Percentiles rank a stretch among this genome's conserved stretches.
Conservation (phyloP, 1,140 invertebrate species). For the Drosophila miranda region DNA sequence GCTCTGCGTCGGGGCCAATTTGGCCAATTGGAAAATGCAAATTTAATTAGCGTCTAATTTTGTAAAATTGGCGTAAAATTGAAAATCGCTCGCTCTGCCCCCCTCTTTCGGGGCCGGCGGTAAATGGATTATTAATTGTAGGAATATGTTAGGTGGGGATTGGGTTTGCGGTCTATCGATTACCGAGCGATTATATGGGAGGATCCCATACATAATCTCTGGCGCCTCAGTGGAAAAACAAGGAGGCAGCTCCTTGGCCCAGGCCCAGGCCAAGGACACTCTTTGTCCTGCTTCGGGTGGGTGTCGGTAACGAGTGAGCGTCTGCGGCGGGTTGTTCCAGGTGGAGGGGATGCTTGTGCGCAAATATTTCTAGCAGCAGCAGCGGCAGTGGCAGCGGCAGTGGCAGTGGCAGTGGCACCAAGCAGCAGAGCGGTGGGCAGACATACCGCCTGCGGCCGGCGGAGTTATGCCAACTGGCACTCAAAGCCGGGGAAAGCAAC, state of each 20-base stretch:
- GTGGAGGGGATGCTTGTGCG: conserved; percentile 13
- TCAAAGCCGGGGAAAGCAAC: conserved; percentile 63
- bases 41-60: conserved; percentile 58
- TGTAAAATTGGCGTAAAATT: conserved; percentile 51
- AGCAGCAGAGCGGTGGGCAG: conserved; percentile 18
- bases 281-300: no score
- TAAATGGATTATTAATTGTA: no score
- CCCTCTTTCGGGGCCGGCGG: no score
- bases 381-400: conserved; percentile 5
- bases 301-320: no score
- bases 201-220: no score
- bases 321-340: no score
- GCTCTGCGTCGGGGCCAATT: background rate
- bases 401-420: background rate
- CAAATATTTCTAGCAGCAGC: conserved; percentile 44
- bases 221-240: no score
- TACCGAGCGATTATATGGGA: no score
- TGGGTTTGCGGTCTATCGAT: no score
- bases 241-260: no score
- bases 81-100: conserved; percentile 5
- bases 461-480: conserved; percentile 69
- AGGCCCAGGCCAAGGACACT: no score
- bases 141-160: no score
- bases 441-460: conserved; percentile 62
- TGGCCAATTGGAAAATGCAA: conserved; percentile 45